phyloP scores from a whole-genome alignment of 2,888 invertebrate genomes.

The Microplitis manilae region DNA sequence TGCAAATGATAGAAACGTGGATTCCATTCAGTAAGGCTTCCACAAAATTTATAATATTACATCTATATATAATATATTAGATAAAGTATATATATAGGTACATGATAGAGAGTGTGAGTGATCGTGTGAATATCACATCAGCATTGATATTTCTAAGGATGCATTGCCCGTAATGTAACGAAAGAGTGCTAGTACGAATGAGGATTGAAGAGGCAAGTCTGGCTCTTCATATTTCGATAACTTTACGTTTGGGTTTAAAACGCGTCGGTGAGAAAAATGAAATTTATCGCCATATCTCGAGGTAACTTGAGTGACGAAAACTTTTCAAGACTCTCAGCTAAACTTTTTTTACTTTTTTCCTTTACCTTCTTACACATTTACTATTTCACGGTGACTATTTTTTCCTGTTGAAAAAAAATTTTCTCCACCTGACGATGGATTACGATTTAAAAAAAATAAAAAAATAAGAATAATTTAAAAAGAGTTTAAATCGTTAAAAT shows the following conservation, averaged over 20 bases:
- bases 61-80: not conserved
- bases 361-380: not conserved
- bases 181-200: not conserved
- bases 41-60: not conserved
- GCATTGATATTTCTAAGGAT: not conserved
- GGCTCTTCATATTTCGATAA: slow-evolving; percentile 18
- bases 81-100: not conserved
- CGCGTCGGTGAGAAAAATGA: slow-evolving; percentile 13
- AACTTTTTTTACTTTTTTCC: not conserved
- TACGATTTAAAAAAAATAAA: no score
- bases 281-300: slow-evolving; percentile 21
- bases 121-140: slow-evolving; percentile 19
- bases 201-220: slow-evolving; percentile 19
- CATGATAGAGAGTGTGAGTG: slow-evolving; percentile 2
- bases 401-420: not conserved
- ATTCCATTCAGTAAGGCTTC: not conserved
- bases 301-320: slow-evolving; percentile 24
- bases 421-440: not conserved
- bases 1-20: slow-evolving; percentile 36
- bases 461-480: not conserved
- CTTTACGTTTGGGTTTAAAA: slow-evolving; percentile 14
- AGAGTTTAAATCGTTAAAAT: not conserved
- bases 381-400: not conserved
- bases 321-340: not conserved
- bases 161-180: not conserved